A percentile compares a stretch with the other conserved stretches of the same genome.
phyloP scores from a whole-genome alignment of 2,888 invertebrate genomes.

The Tetragonisca angustula region DNA sequence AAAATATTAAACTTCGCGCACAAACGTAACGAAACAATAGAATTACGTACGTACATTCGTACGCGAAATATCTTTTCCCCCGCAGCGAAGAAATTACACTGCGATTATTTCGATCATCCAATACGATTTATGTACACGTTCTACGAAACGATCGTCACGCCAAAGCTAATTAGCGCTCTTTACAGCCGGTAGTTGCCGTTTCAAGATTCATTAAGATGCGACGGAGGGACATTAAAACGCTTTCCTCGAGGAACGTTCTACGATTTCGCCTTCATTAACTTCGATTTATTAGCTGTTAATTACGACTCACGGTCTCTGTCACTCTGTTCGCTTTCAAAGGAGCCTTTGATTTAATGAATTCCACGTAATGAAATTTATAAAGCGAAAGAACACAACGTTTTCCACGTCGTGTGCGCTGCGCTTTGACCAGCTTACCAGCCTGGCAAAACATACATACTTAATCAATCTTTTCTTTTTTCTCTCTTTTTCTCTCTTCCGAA shows the following conservation, averaged over 20 bases:
- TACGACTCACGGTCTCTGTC: background rate
- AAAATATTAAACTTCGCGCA: no score
- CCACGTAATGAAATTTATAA: background rate
- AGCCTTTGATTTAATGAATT: conserved; percentile 1
- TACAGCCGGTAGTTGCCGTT: background rate
- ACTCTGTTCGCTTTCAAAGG: conserved; percentile 8
- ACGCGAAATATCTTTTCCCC: no score
- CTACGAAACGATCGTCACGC: background rate
- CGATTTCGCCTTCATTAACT: conserved; percentile 31
- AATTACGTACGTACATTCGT: no score
- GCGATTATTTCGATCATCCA: background rate
- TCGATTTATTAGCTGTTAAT: conserved; percentile 47
- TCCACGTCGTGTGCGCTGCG: no score
- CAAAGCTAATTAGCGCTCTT: conserved; percentile 5
- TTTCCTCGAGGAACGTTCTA: background rate
- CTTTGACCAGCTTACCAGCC: background rate
- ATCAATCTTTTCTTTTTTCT: background rate
- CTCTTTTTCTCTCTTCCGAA: background rate
- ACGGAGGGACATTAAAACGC: conserved; percentile 2
- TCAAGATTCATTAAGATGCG: conserved; percentile 17
- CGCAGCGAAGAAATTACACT: no score
- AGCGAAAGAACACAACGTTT: conserved; percentile 4
- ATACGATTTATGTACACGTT: background rate
- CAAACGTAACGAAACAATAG: no score
- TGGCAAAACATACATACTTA: background rate